Conservation (phyloP, 2,888 invertebrate species). For the Resseliella maxima region DNA sequence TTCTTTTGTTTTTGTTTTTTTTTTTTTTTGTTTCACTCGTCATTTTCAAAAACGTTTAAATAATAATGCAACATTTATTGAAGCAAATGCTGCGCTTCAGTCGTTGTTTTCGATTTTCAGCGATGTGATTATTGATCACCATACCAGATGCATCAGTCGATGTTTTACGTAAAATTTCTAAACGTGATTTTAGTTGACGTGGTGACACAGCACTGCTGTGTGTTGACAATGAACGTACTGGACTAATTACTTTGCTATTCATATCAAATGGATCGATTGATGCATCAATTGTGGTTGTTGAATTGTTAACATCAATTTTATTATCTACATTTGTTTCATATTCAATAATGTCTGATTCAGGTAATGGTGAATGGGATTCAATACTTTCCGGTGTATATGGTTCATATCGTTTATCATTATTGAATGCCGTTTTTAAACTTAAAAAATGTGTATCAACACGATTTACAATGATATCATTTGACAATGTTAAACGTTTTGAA, state of each 20-base stretch:
- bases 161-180: constrained; percentile 66
- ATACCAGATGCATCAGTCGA: constrained; percentile 36
- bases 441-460: constrained; percentile 70
- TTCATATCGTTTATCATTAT: constrained; percentile 69
- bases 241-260: constrained; percentile 58
- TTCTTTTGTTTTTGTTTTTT: no score
- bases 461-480: constrained; percentile 69
- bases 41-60: not conserved
- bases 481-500: constrained; percentile 64
- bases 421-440: constrained; percentile 60
- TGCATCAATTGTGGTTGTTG: constrained; percentile 59
- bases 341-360: constrained; percentile 65
- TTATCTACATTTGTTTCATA: constrained; percentile 60
- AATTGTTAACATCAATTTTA: constrained; percentile 57
- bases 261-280: not conserved
- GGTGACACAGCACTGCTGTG: constrained; percentile 72
- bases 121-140: constrained; percentile 19
- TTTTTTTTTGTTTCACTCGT: no score
- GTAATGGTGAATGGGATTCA: constrained; percentile 79
- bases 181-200: constrained; percentile 72
- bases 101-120: constrained; percentile 11
- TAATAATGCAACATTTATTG: constrained; percentile 50
- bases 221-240: constrained; percentile 58
- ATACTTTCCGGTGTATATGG: constrained; percentile 87
- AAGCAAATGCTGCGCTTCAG: constrained; percentile 25